phyloP scores from a whole-genome alignment of 1,140 invertebrate species.

The Agrypnia vestita region DNA sequence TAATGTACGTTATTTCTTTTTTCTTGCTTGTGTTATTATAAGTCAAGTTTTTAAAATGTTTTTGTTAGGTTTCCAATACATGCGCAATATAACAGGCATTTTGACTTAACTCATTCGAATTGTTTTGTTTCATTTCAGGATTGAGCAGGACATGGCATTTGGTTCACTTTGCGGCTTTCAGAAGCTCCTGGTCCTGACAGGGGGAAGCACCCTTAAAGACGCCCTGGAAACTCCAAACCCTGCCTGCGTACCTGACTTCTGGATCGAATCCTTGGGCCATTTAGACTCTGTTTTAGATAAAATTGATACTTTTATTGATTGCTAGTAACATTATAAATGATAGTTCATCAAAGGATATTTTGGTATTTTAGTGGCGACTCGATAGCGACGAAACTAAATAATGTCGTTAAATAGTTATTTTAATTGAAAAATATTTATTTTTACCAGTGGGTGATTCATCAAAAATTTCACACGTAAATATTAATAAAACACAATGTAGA shows the following conservation, averaged over 20 bases:
- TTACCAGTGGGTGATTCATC: neutral
- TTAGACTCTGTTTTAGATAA: conserved; percentile 58
- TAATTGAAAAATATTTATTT: neutral
- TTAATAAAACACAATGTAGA: neutral
- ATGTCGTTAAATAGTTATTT: neutral
- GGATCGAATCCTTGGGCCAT: conserved; percentile 60
- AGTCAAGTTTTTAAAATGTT: neutral
- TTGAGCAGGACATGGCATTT: conserved; percentile 70
- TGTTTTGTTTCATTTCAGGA: conserved; percentile 59
- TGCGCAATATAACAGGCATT: neutral
- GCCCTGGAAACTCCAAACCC: neutral
- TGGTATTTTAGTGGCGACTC: neutral
- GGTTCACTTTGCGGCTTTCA: conserved; percentile 68
- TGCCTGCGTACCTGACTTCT: conserved; percentile 63
- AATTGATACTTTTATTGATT: neutral
- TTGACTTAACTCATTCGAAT: conserved; percentile 16
- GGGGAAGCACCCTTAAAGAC: conserved; percentile 62
- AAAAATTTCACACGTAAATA: neutral
- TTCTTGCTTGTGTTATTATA: neutral
- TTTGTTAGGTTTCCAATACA: neutral
- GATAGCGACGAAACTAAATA: too few species aligned
- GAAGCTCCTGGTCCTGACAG: conserved; percentile 67
- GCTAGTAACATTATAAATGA: neutral
- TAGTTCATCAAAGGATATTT: neutral
- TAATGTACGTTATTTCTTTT: neutral